Evolutionary conservation across 2,797 vertebrate genomes (phyloP).

Genomic region (Etheostoma nigrum): DNA sequence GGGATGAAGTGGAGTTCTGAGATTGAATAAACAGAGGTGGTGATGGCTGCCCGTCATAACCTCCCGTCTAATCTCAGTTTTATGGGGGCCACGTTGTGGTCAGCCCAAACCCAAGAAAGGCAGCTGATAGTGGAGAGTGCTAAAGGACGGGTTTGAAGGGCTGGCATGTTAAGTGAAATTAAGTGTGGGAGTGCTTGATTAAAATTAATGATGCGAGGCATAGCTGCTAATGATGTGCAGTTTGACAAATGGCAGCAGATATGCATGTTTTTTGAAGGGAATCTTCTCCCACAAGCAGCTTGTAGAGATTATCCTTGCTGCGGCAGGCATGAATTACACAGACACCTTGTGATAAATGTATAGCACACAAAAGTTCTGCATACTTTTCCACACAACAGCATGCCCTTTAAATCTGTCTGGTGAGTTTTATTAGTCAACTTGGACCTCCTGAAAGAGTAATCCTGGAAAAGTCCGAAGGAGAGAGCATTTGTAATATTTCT

Average conservation of each 20-base stretch:
- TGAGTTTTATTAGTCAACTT: slow-evolving; percentile 43
- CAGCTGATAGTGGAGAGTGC: slow-evolving; percentile 46
- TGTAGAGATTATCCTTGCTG: slow-evolving; percentile 43
- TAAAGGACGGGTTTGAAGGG: slow-evolving; percentile 34
- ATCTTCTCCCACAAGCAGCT: slow-evolving; percentile 28
- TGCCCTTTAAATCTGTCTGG: slow-evolving; percentile 40
- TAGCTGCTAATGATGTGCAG: slow-evolving; percentile 43
- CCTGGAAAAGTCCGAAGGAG: slow-evolving; percentile 27
- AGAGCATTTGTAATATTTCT: slow-evolving; percentile 37
- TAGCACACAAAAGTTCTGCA: slow-evolving; percentile 14
- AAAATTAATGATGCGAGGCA: slow-evolving; percentile 34
- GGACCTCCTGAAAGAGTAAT: slow-evolving; percentile 29
- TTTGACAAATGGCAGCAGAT: slow-evolving; percentile 40
- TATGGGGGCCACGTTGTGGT: slow-evolving; percentile 32
- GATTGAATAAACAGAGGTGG: slow-evolving; percentile 76
- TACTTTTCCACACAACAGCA: slow-evolving; percentile 19
- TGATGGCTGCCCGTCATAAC: slow-evolving; percentile 72
- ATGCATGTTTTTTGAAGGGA: background rate
- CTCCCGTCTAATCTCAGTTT: slow-evolving; percentile 41
- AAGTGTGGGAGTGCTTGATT: slow-evolving; percentile 34
- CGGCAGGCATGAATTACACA: slow-evolving; percentile 16
- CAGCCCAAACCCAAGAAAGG: slow-evolving; percentile 6
- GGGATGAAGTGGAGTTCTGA: slow-evolving; percentile 33
- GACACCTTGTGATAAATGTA: slow-evolving; percentile 46
- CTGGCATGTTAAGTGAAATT: slow-evolving; percentile 26